Evolutionary conservation across 2,113 vertebrate genomes (phyloP).

Genomic region (Coturnix japonica): DNA sequence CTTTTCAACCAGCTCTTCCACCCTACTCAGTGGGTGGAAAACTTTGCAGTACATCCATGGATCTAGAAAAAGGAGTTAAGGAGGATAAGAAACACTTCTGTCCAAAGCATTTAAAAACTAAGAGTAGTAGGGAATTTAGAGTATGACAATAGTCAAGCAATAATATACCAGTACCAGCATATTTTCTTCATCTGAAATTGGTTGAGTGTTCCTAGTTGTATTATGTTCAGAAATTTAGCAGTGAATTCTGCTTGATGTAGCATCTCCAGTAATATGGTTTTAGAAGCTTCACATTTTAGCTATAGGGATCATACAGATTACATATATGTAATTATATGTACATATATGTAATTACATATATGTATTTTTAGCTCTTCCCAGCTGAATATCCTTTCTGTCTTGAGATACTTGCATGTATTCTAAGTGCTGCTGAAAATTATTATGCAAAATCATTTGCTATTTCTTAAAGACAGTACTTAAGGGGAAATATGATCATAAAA

Average conservation of each 20-base stretch:
- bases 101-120: background rate
- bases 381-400: background rate
- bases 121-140: background rate
- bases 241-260: background rate
- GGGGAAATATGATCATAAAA: background rate
- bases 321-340: no score
- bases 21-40: background rate
- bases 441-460: background rate
- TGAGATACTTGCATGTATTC: background rate
- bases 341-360: no score
- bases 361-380: background rate
- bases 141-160: background rate
- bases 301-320: background rate
- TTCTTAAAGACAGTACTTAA: background rate
- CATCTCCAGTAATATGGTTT: background rate
- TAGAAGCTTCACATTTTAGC: background rate
- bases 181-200: background rate
- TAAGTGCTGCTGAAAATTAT: background rate
- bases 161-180: background rate
- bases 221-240: background rate
- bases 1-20: background rate
- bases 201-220: no score
- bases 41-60: background rate
- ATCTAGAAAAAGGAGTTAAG: background rate
- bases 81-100: background rate